phyloP scores from a whole-genome alignment of 2,797 vertebrate genomes.

The Dicrostonyx torquatus region DNA sequence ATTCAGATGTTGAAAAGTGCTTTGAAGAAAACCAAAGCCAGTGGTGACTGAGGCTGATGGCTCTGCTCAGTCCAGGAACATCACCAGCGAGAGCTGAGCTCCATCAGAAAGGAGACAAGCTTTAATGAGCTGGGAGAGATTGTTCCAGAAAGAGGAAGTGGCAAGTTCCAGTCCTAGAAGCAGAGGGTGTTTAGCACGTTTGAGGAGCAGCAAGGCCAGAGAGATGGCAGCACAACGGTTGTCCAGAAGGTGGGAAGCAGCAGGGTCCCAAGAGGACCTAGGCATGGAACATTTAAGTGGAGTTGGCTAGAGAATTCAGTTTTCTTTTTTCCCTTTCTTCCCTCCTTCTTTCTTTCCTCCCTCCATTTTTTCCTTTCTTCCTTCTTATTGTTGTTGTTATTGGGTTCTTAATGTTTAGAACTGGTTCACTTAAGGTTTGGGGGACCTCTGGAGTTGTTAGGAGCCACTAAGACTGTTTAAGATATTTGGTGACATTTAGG shows the following conservation, averaged over 20 bases:
- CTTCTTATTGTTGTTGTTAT: not conserved
- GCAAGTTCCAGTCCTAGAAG: not conserved
- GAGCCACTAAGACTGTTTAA: not conserved
- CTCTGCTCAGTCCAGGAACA: not conserved
- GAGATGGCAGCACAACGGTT: not conserved
- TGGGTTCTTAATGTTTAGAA: not conserved
- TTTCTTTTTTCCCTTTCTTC: rapidly evolving
- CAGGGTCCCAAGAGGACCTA: not conserved
- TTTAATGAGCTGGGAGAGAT: not conserved
- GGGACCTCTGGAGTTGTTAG: not conserved
- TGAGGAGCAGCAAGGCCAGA: not conserved
- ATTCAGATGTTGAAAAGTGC: not conserved
- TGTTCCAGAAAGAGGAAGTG: not conserved
- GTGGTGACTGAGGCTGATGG: not conserved
- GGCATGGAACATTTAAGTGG: not conserved
- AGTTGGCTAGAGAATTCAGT: not conserved
- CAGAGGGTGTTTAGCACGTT: not conserved
- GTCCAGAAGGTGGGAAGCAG: not conserved
- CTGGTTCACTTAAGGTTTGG: not conserved
- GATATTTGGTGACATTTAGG: not conserved
- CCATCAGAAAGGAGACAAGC: not conserved
- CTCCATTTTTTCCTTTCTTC: not conserved
- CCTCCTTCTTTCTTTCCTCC: rapidly evolving
- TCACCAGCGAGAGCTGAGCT: not conserved
- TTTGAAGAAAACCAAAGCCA: not conserved